Percentiles rank a stretch among this genome's conserved stretches.
These are phyloP conservation scores for Sinocyclocheilus rhinocerous DNA, from an alignment of 2,113 vertebrate genomes.

Conservation along the genomic window DNA sequence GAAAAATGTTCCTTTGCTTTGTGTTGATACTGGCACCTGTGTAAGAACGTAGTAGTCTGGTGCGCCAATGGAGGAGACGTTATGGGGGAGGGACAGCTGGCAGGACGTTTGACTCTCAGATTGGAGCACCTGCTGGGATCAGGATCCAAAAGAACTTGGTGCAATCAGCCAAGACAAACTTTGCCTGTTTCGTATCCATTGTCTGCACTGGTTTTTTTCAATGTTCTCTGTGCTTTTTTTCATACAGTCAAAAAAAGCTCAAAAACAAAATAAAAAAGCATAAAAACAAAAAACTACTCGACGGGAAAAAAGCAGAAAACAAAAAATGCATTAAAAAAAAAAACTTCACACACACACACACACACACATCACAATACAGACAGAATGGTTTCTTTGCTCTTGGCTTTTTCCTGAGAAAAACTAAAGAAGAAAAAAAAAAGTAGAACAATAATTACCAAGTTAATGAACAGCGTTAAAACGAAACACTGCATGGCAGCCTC, in stretches of 20 bases:
- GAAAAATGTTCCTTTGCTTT: constrained; percentile 50
- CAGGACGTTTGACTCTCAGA: constrained; percentile 57
- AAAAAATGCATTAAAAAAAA: constrained; percentile 63
- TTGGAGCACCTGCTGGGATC: constrained; percentile 58
- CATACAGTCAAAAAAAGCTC: constrained; percentile 64
- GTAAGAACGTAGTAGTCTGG: constrained; percentile 53
- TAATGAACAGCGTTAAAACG: constrained; percentile 71
- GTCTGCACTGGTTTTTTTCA: constrained; percentile 76
- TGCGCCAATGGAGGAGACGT: constrained; percentile 26
- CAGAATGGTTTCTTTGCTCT: constrained; percentile 68
- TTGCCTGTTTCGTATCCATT: constrained; percentile 77
- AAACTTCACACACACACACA: constrained; percentile 52
- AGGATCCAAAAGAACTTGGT: constrained; percentile 56
- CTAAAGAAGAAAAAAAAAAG: constrained; percentile 59
- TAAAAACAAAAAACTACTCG: too few relatives aligned
- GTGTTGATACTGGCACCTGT: constrained; percentile 62
- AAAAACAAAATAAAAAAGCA: constrained; percentile 61
- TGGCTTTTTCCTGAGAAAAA: constrained; percentile 65
- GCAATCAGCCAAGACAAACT: constrained; percentile 62
- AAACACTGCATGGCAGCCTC: constrained; percentile 76
- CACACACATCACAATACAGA: constrained; percentile 66
- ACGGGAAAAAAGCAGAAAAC: constrained; percentile 63
- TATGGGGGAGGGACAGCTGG: constrained; percentile 50
- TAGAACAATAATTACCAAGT: constrained; percentile 71
- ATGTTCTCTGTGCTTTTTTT: constrained; percentile 72